Percentiles rank a stretch among this genome's conserved stretches.
phyloP scores from a whole-genome alignment of 2,888 invertebrate genomes.

The Tuta absoluta region DNA sequence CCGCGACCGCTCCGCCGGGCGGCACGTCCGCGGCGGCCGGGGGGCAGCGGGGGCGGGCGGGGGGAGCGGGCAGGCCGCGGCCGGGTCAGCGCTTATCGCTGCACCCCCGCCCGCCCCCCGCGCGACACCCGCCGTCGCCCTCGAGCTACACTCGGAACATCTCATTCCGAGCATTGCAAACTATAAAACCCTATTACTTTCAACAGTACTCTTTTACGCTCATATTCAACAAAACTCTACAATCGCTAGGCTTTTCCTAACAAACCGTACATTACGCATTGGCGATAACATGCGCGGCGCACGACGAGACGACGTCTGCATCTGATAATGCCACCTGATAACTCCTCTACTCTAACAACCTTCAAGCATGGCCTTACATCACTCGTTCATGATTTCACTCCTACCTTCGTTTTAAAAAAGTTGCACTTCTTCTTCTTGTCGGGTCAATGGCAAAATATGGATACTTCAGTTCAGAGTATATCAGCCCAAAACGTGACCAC shows the following conservation, averaged over 20 bases:
- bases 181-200: conserved; percentile 9
- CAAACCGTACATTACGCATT: neutral
- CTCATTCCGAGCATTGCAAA: conserved; percentile 12
- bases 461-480: no score
- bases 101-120: conserved; percentile 27
- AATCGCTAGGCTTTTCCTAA: conserved; percentile 2
- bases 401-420: neutral
- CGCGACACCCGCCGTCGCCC: conserved; percentile 18
- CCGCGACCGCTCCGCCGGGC: no score
- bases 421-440: no score
- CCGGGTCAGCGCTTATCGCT: conserved; percentile 54
- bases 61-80: conserved; percentile 31
- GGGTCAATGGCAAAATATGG: no score
- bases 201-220: conserved; percentile 1
- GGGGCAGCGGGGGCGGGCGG: conserved; percentile 25
- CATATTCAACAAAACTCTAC: neutral
- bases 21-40: conserved; percentile 30
- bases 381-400: conserved; percentile 1
- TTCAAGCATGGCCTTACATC: conserved; percentile 21
- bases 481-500: no score
- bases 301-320: conserved; percentile 8
- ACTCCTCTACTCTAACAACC: conserved; percentile 6
- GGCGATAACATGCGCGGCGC: neutral
- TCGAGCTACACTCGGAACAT: neutral
- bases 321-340: conserved; percentile 10